phyloP scores from a whole-genome alignment of 2,797 vertebrate species.

The Mareca strepera region DNA sequence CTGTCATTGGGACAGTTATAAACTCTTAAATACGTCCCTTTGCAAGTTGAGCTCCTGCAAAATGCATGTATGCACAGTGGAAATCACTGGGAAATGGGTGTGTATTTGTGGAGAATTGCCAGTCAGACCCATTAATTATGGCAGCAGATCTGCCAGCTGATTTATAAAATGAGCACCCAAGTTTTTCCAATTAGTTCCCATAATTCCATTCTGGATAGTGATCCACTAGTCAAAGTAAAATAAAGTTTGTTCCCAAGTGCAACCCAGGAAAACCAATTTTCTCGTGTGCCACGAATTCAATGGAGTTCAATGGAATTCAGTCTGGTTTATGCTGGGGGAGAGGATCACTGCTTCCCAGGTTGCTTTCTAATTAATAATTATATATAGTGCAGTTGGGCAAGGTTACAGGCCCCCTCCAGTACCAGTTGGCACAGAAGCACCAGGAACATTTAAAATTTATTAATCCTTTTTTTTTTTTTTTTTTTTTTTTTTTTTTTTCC shows the following conservation, averaged over 20 bases:
- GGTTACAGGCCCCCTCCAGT: conserved; percentile 40
- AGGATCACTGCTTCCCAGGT: conserved; percentile 60
- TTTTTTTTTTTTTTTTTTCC: background rate
- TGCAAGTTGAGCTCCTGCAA: conserved; percentile 70
- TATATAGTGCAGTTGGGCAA: conserved; percentile 65
- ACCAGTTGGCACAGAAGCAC: conserved; percentile 37
- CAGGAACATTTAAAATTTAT: conserved; percentile 41
- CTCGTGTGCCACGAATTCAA: conserved; percentile 18
- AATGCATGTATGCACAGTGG: conserved; percentile 54
- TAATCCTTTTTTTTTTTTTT: background rate
- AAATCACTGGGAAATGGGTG: conserved; percentile 57
- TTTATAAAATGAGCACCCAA: conserved; percentile 70
- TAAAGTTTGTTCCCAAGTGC: conserved; percentile 52
- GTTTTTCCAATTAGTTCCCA: conserved; percentile 65
- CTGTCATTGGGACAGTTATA: conserved; percentile 82
- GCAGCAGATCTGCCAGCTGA: conserved; percentile 58
- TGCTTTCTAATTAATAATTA: conserved; percentile 70
- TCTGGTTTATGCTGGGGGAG: conserved; percentile 24
- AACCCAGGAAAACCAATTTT: conserved; percentile 66
- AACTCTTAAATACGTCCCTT: conserved; percentile 79
- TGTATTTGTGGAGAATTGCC: conserved; percentile 40
- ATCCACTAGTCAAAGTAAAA: conserved; percentile 56
- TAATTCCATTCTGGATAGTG: conserved; percentile 37
- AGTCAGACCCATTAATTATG: conserved; percentile 36
- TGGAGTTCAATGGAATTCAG: background rate